Evolutionary conservation across 2,888 invertebrate species (phyloP), one percentile per base, ranked within the genome.

Genomic region (Oxytorus armatus): DNA sequence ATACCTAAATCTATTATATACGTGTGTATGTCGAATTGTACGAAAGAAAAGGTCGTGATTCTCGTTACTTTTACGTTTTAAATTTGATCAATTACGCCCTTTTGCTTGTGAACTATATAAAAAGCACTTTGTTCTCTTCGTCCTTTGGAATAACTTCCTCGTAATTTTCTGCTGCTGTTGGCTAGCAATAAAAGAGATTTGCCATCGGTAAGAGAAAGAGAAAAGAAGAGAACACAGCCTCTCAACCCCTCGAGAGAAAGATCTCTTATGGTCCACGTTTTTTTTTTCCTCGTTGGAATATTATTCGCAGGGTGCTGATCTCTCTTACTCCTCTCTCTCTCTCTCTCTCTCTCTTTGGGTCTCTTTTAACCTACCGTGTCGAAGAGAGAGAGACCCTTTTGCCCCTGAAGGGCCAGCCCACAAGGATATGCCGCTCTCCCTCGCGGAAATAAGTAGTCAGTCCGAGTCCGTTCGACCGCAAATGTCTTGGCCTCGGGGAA

Each of bases 141-240:
- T 83, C 51, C 78, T 25, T 14, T 68, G 79, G 83, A 86, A 82
- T 81, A 83, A 83, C 82, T 85, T 84, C 81, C 82, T 80, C 61
- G 79, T 77, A 61, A 81, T 82, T 84, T 78, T 39, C 69, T 77
- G 77, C 59, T 49, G 75, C 51, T 70, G 65, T 25, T 59, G 59
- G 49, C 42, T 70, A 57, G 63, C 75, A 70, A 79, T 75, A 75
- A 70, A 79, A 53, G 29, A 66, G 51, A 79, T 75, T 55, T 65
- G 42, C 55, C 55, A 51, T 69, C 69, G 44, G 51, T 69, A 57
- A 66, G 42, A 29, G 44, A 44, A 11, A 21, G 23, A 4, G 57
- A 33, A 1, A 25, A 29, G 4, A 8, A 65, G 21, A 59, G 16
- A 4, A 10, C 39, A 42, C 44, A 49, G 29, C 39, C 25, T 44